Evolutionary conservation across 2,888 invertebrate species (phyloP).

Genomic region (Lochmaea capreae): DNA sequence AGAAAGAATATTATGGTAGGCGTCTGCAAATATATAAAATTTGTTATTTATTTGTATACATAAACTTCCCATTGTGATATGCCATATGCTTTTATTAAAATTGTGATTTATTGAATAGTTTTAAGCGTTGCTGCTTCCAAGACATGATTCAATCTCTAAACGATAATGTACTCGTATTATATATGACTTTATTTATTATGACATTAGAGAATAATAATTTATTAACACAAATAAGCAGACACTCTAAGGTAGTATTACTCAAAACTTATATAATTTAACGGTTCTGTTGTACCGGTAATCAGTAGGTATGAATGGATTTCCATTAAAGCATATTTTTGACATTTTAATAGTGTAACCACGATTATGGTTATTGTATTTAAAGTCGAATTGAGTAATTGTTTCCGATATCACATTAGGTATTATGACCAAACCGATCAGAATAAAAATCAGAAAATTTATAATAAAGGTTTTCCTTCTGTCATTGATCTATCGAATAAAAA

Average conservation of each 20-base stretch:
- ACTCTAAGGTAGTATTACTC: neutral
- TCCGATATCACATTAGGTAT: too few relatives aligned
- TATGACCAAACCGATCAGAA: too few relatives aligned
- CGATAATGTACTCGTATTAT: neutral
- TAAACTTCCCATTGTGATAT: neutral
- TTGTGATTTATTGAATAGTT: conserved; percentile 1
- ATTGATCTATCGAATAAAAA: too few relatives aligned
- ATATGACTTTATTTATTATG: neutral
- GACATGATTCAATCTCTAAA: neutral
- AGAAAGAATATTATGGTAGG: neutral
- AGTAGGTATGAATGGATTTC: too few relatives aligned
- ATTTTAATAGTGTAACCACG: too few relatives aligned
- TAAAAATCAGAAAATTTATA: too few relatives aligned
- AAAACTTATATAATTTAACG: neutral
- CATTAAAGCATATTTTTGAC: too few relatives aligned
- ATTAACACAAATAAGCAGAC: neutral
- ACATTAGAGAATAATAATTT: conserved; percentile 1
- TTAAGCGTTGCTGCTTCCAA: neutral
- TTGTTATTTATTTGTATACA: conserved; percentile 1
- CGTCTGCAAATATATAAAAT: neutral
- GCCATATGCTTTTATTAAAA: neutral
- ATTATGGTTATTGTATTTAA: too few relatives aligned
- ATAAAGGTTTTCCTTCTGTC: too few relatives aligned
- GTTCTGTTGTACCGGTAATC: neutral
- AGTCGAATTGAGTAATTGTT: too few relatives aligned